Percentiles rank a stretch among this genome's conserved stretches.
Evolutionary conservation across 2,888 invertebrate genomes (phyloP).

Genomic region (Listrodromus nycthemerus): DNA sequence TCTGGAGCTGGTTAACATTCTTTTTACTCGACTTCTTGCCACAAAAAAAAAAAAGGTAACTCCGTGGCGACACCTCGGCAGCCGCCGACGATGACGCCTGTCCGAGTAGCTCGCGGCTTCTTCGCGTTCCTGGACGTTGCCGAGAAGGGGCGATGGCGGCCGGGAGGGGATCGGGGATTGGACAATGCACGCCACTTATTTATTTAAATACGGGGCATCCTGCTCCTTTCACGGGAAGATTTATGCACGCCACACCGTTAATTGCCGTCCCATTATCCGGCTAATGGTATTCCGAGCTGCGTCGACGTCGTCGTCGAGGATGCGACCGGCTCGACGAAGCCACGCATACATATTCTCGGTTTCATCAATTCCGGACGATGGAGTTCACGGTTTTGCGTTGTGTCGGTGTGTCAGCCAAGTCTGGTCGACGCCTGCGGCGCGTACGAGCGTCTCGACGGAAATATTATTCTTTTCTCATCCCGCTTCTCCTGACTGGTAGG

Average conservation of each 20-base stretch:
- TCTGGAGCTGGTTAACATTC: conserved; percentile 55
- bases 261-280: conserved; percentile 83
- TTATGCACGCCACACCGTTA: conserved; percentile 84
- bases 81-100: conserved; percentile 45
- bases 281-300: conserved; percentile 83
- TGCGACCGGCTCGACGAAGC: conserved; percentile 37
- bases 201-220: conserved; percentile 84
- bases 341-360: neutral
- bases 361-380: neutral
- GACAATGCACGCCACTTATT: conserved; percentile 83
- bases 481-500: neutral
- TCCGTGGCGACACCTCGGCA: conserved; percentile 37
- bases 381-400: neutral
- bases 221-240: conserved; percentile 84
- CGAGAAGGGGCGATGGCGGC: neutral
- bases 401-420: conserved; percentile 48
- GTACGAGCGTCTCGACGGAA: conserved; percentile 53
- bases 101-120: conserved; percentile 51
- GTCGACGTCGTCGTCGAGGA: conserved; percentile 70
- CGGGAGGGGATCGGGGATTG: conserved; percentile 28
- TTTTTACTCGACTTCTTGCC: conserved; percentile 20
- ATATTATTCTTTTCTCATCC: conserved; percentile 49
- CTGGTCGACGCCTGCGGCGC: conserved; percentile 49
- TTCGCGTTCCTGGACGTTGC: conserved; percentile 16
- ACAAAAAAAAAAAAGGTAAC: conserved; percentile 16